Evolutionary conservation across 2,888 invertebrate species (phyloP).

Genomic region (Pecten maximus): DNA sequence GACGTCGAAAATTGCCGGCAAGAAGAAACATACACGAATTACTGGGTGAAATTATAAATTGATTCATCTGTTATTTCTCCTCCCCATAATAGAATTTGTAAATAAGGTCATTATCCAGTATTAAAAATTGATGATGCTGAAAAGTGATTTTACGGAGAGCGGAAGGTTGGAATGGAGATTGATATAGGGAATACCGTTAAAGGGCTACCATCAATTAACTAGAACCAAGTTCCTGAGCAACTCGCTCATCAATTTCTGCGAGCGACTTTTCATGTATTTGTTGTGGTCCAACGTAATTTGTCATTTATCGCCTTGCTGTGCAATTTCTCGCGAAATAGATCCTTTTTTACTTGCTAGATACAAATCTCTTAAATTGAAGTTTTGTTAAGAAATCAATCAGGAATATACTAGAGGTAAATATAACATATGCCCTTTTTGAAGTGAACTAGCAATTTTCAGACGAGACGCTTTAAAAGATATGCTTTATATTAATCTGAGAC

Average conservation of each 20-base stretch:
- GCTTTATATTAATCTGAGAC: too few species aligned
- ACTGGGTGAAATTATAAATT: slow-evolving; percentile 8
- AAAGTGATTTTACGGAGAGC: slow-evolving; percentile 21
- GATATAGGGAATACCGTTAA: neutral
- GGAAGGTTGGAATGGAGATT: slow-evolving; percentile 16
- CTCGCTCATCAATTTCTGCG: neutral
- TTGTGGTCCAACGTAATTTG: neutral
- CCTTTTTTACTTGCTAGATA: neutral
- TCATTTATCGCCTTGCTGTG: neutral
- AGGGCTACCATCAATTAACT: slow-evolving; percentile 9
- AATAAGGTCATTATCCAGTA: slow-evolving; percentile 48
- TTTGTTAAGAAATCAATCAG: too few species aligned
- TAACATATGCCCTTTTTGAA: too few species aligned
- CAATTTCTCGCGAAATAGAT: neutral
- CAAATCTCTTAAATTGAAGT: neutral
- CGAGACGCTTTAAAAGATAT: too few species aligned
- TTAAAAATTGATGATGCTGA: slow-evolving; percentile 52
- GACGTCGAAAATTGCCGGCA: neutral
- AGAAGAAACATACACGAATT: slow-evolving; percentile 4
- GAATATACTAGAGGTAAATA: too few species aligned
- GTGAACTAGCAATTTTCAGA: too few species aligned
- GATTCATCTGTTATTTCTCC: slow-evolving; percentile 1
- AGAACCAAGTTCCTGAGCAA: neutral
- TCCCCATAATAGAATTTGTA: slow-evolving; percentile 49
- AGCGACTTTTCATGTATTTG: neutral